Base-by-base conservation (phyloP, 2,113 vertebrate genomes). In the Corythornis vintsioides region DNA sequence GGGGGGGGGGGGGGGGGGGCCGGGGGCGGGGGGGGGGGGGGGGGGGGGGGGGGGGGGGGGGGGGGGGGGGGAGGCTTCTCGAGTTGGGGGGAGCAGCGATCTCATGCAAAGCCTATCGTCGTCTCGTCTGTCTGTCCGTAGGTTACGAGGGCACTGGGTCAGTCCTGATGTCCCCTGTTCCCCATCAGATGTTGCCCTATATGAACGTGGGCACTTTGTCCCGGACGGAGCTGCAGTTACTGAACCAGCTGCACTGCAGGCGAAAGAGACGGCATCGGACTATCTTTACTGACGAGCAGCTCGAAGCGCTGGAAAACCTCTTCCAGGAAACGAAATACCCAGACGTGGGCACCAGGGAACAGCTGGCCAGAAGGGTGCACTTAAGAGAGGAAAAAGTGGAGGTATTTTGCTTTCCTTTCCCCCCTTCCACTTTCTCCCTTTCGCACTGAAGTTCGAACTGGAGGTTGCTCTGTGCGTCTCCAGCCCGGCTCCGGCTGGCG, bases 301-400 rank as follows among this genome's bases (percentile, higher is more conserved):
- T 99, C 38, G 99, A 99, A 96, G 99, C 99, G 14, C 97, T 99
- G 83, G 99, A 99, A 97, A 99, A 98, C 93, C 98, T 99, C 76
- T 99, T 99, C 96, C 99, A 99, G 91, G 98, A 99, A 97, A 99
- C 99, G 81, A 99, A 99, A 97, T 99, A 99, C 97, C 99, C 99
- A 26, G 99, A 99, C 74, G 99, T 99, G 77, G 99, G 99, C 50
- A 99, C 99, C 18, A 97, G 99, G 71, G 99, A 99, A 89, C 99
- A 99, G 97, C 97, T 99, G 95, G 99, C 99, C 74, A 98, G 99
- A 56, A 99, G 99, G 90, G 99, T 99, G 86, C 99, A 99, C 86
- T 98, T 99, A 80, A 98, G 99, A 22, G 99, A 99, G 97, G 99
- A 99, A 96, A 99, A 99, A 95, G 99, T 99, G 42, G 99, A 99